Base-by-base conservation (phyloP, 2,113 vertebrate genomes). In the Coptodon rendalli region DNA sequence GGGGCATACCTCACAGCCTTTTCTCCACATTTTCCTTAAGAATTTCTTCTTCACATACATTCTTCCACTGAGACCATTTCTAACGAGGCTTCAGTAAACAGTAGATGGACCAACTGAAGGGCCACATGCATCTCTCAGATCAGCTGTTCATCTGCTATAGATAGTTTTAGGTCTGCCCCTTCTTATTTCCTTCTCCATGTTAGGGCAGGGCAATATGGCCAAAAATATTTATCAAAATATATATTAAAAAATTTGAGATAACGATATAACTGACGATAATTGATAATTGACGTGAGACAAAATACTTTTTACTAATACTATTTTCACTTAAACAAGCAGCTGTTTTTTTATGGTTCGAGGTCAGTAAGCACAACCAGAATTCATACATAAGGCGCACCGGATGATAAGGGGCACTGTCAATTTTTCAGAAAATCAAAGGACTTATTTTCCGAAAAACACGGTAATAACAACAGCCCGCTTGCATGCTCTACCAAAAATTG, bases 201-300 rank as follows among this genome's bases (percentile, higher is more conserved):
- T 61, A 17, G 57, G 57, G 27, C 57, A 61, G 57, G 27, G 57
- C 2, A 31, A 61, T 61, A 6, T 31, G 8, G 57, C 57, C 57
- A 61, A 31, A 59, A 59, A 59, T 61, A 9, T 61, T 61, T 31
- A 61, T 31, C 27, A 61, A 17, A 31, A 61, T 61, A 8, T 31
- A 17, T 9, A 61, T 61, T 61, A 6, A 17, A 61, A 6, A 2
- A 31, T 31, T 61, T 17, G 16, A 1, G 0, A 17, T 17, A 61
- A 61, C 3, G 1, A 61, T 61, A 61, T 61, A 61, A 6, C 57
- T 61, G 57, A 61, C 1, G 0, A 59, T 31, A 59, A 59, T 54
- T 53, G 9, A 54, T 4, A 4, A 24, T 59, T 61, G 57, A 61
- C 17, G 14, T 6, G 8, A 61, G 57, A 61, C 27, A 61, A 61